Evolutionary conservation across 2,113 vertebrate genomes (phyloP).

Genomic region (Psilopogon haemacephalus): DNA sequence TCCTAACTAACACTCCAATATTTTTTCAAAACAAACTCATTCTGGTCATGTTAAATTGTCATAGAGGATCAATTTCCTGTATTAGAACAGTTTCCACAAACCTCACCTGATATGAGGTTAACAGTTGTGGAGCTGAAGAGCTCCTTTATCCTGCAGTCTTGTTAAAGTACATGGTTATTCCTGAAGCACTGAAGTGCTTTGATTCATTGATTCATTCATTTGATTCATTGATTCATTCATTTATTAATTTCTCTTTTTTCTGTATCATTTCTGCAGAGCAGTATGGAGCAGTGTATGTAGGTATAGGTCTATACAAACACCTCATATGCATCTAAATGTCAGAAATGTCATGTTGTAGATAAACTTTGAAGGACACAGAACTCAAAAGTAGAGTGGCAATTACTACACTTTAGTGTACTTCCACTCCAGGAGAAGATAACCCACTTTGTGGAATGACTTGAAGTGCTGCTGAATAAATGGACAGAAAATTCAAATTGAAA

Average conservation of each 20-base stretch:
- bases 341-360: neutral
- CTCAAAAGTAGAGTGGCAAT: neutral
- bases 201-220: neutral
- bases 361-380: neutral
- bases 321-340: neutral
- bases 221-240: neutral
- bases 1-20: rapidly evolving
- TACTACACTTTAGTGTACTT: neutral
- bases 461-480: neutral
- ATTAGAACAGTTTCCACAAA: neutral
- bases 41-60: neutral
- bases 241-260: no score
- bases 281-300: neutral
- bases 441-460: neutral
- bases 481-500: neutral
- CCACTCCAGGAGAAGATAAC: neutral
- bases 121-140: neutral
- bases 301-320: neutral
- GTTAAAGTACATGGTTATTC: neutral
- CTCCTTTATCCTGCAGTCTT: neutral
- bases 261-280: neutral
- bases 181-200: neutral
- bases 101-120: rapidly evolving
- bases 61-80: neutral
- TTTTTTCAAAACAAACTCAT: neutral